Evolutionary conservation across 2,888 invertebrate species (phyloP).

Genomic region (Eustalomyia histrio): DNA sequence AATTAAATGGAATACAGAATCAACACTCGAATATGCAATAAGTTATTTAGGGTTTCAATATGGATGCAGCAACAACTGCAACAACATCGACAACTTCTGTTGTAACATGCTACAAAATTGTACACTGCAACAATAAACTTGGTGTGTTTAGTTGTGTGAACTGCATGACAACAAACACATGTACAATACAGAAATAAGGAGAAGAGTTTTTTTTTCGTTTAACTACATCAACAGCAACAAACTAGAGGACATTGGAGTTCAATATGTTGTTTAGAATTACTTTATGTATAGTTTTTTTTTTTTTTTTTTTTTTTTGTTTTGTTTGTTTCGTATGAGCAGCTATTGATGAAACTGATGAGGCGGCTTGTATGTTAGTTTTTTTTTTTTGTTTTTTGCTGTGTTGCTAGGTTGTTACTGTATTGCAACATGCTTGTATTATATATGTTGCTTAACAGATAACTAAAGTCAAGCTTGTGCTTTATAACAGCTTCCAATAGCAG

Average conservation of each 20-base stretch:
- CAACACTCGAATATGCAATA: slow-evolving; percentile 61
- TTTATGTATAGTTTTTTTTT: too few species aligned
- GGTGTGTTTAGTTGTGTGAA: slow-evolving; percentile 49
- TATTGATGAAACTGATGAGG: slow-evolving; percentile 64
- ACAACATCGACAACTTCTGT: slow-evolving; percentile 44
- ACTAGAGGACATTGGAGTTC: slow-evolving; percentile 58
- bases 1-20: slow-evolving; percentile 68
- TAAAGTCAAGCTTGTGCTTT: slow-evolving; percentile 60
- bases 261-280: slow-evolving; percentile 19
- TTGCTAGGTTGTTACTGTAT: slow-evolving; percentile 39
- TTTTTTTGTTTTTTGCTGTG: slow-evolving; percentile 18
- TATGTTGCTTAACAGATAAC: slow-evolving; percentile 67
- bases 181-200: slow-evolving; percentile 37
- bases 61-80: slow-evolving; percentile 8
- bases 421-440: slow-evolving; percentile 55
- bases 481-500: slow-evolving; percentile 42
- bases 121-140: slow-evolving; percentile 29
- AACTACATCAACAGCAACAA: slow-evolving; percentile 47
- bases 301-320: slow-evolving; percentile 11
- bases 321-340: slow-evolving; percentile 41
- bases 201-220: not conserved
- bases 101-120: slow-evolving; percentile 41
- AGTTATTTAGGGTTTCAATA: slow-evolving; percentile 55
- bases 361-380: slow-evolving; percentile 48
- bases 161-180: slow-evolving; percentile 56